Evolutionary conservation across 2,888 invertebrate genomes (phyloP).

Genomic region (Bellardia bayeri): DNA sequence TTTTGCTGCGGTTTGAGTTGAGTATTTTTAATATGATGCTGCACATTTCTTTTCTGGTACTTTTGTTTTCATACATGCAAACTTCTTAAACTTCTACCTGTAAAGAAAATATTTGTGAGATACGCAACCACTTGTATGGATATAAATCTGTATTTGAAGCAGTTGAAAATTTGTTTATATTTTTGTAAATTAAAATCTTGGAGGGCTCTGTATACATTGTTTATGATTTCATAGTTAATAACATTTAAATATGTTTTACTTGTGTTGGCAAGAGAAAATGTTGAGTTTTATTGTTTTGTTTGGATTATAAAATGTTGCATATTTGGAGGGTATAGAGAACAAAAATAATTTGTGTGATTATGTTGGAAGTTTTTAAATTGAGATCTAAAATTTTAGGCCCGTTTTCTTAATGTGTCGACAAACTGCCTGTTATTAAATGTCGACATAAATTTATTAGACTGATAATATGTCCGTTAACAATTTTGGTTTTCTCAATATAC

Average conservation of each 20-base stretch:
- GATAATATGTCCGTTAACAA: too few relatives aligned
- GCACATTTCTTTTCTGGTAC: neutral
- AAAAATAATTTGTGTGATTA: neutral
- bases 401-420: neutral
- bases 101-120: neutral
- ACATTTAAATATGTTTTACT: neutral
- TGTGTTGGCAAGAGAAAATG: neutral
- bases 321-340: neutral
- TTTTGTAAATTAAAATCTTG: slow-evolving; percentile 16
- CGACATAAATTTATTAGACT: too few relatives aligned
- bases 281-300: neutral
- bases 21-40: neutral
- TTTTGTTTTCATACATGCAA: neutral
- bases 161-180: slow-evolving; percentile 20
- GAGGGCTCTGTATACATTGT: neutral
- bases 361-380: neutral
- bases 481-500: too few relatives aligned
- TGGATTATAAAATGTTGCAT: neutral
- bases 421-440: neutral
- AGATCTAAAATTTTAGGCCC: neutral
- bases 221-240: neutral
- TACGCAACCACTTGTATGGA: neutral
- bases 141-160: slow-evolving; percentile 18
- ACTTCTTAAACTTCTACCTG: neutral
- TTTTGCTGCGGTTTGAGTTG: neutral